Evolutionary conservation across 2,113 vertebrate species (phyloP).

Genomic region (Acanthisitta chloris): DNA sequence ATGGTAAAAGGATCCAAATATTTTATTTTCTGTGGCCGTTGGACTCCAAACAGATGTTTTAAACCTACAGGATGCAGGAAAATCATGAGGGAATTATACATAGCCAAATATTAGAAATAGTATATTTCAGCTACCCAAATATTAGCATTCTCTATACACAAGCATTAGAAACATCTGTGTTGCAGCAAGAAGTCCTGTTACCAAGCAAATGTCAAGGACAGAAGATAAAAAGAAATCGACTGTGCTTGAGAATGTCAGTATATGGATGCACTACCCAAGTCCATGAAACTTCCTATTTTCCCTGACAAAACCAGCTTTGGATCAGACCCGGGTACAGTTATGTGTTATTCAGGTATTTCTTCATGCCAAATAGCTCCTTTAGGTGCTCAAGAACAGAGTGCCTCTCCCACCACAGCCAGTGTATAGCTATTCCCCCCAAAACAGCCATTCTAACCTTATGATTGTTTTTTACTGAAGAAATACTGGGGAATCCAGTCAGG

Average conservation of each 20-base stretch:
- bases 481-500: slow-evolving; percentile 17
- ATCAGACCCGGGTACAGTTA: neutral
- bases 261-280: neutral
- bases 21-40: neutral
- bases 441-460: neutral
- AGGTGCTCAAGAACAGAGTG: neutral
- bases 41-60: neutral
- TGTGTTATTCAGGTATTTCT: neutral
- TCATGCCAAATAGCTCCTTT: neutral
- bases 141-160: neutral
- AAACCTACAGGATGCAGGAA: neutral
- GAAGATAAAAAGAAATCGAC: neutral
- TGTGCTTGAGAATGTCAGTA: neutral
- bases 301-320: neutral
- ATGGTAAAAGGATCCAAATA: neutral
- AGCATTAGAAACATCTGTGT: neutral
- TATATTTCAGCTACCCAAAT: neutral
- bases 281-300: neutral
- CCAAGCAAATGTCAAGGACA: neutral
- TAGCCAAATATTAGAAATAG: neutral
- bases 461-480: neutral
- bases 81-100: neutral
- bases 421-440: neutral
- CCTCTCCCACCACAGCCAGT: neutral
- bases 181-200: neutral